A percentile compares a stretch with the other conserved stretches of the same genome.
These are phyloP conservation scores for Clistopyga incitator DNA, from an alignment of 2,888 invertebrate species.

Conservation along the genomic window DNA sequence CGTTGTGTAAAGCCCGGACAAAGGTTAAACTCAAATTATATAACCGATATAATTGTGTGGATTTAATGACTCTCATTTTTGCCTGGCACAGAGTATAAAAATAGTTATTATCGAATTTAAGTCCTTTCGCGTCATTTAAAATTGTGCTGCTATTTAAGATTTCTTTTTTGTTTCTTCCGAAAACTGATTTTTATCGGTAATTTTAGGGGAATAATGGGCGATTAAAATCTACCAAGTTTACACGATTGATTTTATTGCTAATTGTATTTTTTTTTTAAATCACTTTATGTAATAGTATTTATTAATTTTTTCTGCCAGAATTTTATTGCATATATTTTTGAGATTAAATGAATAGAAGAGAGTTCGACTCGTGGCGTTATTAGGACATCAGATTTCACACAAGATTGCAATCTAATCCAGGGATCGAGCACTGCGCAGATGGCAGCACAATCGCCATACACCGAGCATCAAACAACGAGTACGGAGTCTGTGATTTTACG, in stretches of 20 bases:
- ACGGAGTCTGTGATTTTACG: constrained; percentile 17
- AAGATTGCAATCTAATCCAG: neutral
- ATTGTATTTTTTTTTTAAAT: neutral
- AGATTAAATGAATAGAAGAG: too few relatives aligned
- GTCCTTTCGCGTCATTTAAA: neutral
- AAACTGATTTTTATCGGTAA: neutral
- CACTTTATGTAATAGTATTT: too few relatives aligned
- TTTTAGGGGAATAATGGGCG: neutral
- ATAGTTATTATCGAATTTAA: neutral
- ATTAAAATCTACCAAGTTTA: neutral
- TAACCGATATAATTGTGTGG: constrained; percentile 7
- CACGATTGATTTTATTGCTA: neutral
- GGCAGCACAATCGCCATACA: neutral
- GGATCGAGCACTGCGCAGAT: neutral
- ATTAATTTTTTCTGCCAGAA: too few relatives aligned
- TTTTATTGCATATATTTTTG: too few relatives aligned
- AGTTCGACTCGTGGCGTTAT: neutral
- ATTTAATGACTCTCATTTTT: constrained; percentile 1
- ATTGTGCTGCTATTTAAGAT: neutral
- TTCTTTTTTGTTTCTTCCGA: neutral
- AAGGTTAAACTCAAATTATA: constrained; percentile 6
- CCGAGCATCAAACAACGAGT: too few relatives aligned
- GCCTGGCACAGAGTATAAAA: neutral
- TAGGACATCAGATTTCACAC: constrained; percentile 15
- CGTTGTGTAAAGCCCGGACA: neutral